Evolutionary conservation across 2,888 invertebrate genomes (phyloP).

Genomic region (Drosophila sordidula): DNA sequence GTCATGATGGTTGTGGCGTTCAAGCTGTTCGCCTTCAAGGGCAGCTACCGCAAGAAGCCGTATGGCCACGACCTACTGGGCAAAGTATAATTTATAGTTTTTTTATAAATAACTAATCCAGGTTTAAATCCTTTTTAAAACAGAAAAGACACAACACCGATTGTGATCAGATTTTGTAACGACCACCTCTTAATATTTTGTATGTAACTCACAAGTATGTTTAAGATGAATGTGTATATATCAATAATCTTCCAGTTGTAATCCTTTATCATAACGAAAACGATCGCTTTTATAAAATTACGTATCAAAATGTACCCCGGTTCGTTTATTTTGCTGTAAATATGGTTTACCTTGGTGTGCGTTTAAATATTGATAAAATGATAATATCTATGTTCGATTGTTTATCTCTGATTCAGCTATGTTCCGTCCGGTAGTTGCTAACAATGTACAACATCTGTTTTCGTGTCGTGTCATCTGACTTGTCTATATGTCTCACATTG

Average conservation of each 20-base stretch:
- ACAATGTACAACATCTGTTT: constrained; percentile 50
- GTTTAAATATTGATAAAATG: constrained; percentile 2
- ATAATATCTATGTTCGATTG: constrained; percentile 11
- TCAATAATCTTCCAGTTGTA: constrained; percentile 70
- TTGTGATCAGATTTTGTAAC: constrained; percentile 25
- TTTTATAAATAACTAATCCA: constrained; percentile 5
- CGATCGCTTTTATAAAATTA: constrained; percentile 65
- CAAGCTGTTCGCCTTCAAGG: constrained; percentile 89
- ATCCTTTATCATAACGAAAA: constrained; percentile 40
- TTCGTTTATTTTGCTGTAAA: background rate
- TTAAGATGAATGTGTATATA: constrained; percentile 70
- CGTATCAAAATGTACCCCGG: constrained; percentile 22
- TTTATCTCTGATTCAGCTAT: constrained; percentile 32
- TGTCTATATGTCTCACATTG: constrained; percentile 5
- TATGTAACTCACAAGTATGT: constrained; percentile 52
- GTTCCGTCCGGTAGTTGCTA: constrained; percentile 18
- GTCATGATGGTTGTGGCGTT: constrained; percentile 91
- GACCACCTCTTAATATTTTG: constrained; percentile 49
- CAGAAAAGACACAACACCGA: constrained; percentile 46
- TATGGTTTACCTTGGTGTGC: constrained; percentile 1
- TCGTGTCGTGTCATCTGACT: constrained; percentile 7
- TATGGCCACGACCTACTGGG: constrained; percentile 90
- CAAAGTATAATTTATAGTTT: constrained; percentile 87
- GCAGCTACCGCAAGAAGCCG: constrained; percentile 89
- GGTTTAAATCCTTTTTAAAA: constrained; percentile 5